These are phyloP conservation scores for Rambutsinella grinnellia DNA, from an alignment of 2,888 invertebrate species.

Conservation along the genomic window DNA sequence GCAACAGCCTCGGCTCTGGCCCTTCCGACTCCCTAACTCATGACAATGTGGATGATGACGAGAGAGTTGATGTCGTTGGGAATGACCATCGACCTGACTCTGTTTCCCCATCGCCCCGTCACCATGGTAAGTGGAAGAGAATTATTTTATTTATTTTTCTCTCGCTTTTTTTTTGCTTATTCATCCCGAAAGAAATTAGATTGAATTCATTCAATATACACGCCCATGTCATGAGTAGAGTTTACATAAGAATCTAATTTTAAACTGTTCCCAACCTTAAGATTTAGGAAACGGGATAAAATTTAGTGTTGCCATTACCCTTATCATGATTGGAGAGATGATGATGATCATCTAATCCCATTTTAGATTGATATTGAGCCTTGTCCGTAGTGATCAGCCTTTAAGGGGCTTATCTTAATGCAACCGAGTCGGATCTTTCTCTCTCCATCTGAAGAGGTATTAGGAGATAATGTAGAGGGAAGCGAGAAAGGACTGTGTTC, in stretches of 20 bases:
- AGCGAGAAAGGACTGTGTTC: conserved; percentile 1
- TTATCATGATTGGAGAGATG: background rate
- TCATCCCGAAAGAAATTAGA: background rate
- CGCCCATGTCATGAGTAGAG: background rate
- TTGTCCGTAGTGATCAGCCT: background rate
- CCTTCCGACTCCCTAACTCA: conserved; percentile 66
- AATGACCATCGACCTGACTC: conserved; percentile 73
- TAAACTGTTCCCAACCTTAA: background rate
- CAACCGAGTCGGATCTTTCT: background rate
- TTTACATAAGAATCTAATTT: background rate
- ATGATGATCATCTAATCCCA: background rate
- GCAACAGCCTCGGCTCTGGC: conserved; percentile 65
- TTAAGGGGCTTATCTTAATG: background rate
- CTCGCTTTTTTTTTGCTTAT: background rate
- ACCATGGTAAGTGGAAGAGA: conserved; percentile 62
- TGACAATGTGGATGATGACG: conserved; percentile 79
- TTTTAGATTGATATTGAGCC: too few species aligned
- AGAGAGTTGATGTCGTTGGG: conserved; percentile 89
- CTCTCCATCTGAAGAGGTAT: background rate
- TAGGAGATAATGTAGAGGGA: background rate
- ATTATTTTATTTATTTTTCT: background rate
- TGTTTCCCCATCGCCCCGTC: conserved; percentile 64
- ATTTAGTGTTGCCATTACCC: too few species aligned
- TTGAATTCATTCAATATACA: background rate
- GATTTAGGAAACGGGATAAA: too few species aligned